Evolutionary conservation across 2,113 vertebrate genomes (phyloP), one percentile per base, ranked within the genome.

Genomic region (Lonchura striata): DNA sequence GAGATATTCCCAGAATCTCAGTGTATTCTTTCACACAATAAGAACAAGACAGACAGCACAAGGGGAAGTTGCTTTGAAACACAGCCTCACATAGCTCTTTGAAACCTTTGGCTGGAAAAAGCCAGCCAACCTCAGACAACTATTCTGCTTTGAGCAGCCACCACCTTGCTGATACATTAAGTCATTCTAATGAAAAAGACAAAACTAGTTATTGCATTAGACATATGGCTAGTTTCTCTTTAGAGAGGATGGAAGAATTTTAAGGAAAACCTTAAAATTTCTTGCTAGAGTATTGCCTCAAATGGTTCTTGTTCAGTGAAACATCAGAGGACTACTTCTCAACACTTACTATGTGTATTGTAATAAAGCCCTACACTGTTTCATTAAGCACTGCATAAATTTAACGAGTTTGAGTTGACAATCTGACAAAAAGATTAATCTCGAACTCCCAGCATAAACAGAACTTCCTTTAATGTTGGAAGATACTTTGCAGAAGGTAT

Each of bases 11-110:
- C 81, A 78, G 90, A 74, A 82, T 94, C 60, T 81, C 89, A 50
- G 33, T 49, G 78, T 95, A 93, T 91, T 95, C 50, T 97, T 94
- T 95, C 68, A 14, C 69, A 57, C 84, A 65, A 56, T 74, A 91
- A 70, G 72, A 88, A 64, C 70, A 93, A 95, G 78, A 81, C 68
- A 93, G 80, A 81, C 76, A 96, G 57, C 11, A 41, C 78, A 50
- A 95, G 75, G 82, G 65, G 53, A 90, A 91, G 42, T 35, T 86
- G 63, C 44, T 91, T 91, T 94, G 72, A 86, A 93, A 88, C 79
- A 82, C 54, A 52, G 2, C 44, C 82, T 89, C 85, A n/a, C 13
- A 10, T 41, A 84, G 75, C n/a, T 96, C 92, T 92, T 77, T 49
- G 72, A 93, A 96, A 92, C 17, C 30, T 88, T 80, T 15, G 42